phyloP scores from a whole-genome alignment of 53 echinoderm and acorn worm species.

The Pentamera pediparva region DNA sequence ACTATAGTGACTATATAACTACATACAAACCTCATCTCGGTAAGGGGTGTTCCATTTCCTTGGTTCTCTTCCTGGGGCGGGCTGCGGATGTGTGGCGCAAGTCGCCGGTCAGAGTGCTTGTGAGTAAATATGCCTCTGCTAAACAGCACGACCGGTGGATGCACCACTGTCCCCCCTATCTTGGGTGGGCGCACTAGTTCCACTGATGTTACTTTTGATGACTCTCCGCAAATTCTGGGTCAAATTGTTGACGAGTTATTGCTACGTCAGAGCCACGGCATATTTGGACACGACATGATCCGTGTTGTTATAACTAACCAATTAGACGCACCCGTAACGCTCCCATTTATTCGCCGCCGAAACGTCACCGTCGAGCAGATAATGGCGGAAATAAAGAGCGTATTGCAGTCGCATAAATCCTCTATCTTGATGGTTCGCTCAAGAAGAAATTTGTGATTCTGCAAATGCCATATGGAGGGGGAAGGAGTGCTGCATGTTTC shows the following conservation, averaged over 20 bases:
- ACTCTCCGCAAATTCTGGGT: no score
- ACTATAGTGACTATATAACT: no score
- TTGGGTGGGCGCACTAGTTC: no score
- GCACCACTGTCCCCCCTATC: no score
- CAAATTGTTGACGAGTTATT: not conserved
- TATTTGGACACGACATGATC: slow-evolving; percentile 3
- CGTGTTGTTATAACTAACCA: slow-evolving; percentile 4
- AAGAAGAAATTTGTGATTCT: slow-evolving; percentile 11
- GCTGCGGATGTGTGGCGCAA: no score
- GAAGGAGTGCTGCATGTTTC: not conserved
- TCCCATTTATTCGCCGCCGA: slow-evolving; percentile 23
- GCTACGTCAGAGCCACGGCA: not conserved
- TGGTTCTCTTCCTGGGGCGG: no score
- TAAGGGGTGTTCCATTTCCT: no score
- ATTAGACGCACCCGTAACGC: slow-evolving; percentile 12
- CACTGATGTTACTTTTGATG: no score
- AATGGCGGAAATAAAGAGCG: not conserved
- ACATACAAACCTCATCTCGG: no score
- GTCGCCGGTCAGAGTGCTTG: no score
- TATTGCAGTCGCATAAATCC: slow-evolving; percentile 24
- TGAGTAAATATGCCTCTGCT: no score
- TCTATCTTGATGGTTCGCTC: not conserved
- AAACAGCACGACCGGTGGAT: no score
- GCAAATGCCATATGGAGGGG: slow-evolving; percentile 26
- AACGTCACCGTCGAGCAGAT: slow-evolving; percentile 8